Percentiles rank a stretch among this genome's conserved stretches.
Conservation (phyloP, 1,140 invertebrate species). For the Diprion similis region DNA sequence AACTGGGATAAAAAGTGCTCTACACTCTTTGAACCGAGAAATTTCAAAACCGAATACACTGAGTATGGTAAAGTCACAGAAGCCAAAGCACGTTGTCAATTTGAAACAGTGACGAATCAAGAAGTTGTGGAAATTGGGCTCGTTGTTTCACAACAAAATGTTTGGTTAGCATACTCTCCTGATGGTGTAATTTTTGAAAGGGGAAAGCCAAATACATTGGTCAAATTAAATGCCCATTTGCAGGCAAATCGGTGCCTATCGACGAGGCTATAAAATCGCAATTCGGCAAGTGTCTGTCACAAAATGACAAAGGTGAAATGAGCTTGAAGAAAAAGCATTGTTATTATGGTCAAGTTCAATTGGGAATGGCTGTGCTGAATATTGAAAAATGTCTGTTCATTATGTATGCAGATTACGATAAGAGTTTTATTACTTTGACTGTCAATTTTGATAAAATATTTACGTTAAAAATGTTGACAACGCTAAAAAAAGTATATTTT, state of each 20-base stretch:
- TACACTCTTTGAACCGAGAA: slow-evolving; percentile 13
- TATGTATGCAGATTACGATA: slow-evolving; percentile 27
- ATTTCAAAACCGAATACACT: slow-evolving; percentile 27
- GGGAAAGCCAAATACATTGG: slow-evolving; percentile 18
- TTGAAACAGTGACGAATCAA: slow-evolving; percentile 13
- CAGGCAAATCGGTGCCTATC: slow-evolving; percentile 10
- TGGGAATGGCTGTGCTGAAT: slow-evolving; percentile 28
- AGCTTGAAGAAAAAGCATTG: slow-evolving; percentile 25
- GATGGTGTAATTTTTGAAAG: slow-evolving; percentile 32
- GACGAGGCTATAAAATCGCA: neutral
- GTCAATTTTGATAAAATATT: slow-evolving; percentile 23
- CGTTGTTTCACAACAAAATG: slow-evolving; percentile 26
- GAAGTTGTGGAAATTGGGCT: slow-evolving; percentile 26
- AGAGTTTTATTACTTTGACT: slow-evolving; percentile 15
- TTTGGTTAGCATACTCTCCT: slow-evolving; percentile 31
- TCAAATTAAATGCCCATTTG: slow-evolving; percentile 33
- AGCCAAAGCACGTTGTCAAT: slow-evolving; percentile 22
- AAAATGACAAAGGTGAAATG: too few species aligned
- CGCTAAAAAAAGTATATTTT: slow-evolving; percentile 17
- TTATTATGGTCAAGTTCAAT: slow-evolving; percentile 28
- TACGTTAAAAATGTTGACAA: slow-evolving; percentile 13
- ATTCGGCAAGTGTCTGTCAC: neutral
- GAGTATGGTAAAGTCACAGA: slow-evolving; percentile 27
- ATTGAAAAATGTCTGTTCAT: slow-evolving; percentile 23
- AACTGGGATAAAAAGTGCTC: slow-evolving; percentile 17